phyloP scores from a whole-genome alignment of 2,113 vertebrate genomes.

The Pteronura brasiliensis region DNA sequence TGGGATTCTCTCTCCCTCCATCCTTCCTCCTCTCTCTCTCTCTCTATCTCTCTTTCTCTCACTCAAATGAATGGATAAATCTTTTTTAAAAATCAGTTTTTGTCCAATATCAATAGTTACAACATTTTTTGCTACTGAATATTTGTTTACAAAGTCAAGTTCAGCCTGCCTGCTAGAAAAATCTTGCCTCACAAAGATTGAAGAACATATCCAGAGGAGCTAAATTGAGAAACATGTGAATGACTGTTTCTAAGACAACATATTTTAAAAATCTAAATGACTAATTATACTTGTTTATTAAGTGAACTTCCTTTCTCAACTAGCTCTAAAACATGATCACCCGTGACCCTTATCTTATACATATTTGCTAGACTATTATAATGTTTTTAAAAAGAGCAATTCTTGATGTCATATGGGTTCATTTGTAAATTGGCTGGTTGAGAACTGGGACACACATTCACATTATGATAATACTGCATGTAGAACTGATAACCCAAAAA shows the following conservation, averaged over 20 bases:
- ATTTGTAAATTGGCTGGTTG: background rate
- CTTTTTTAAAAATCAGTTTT: background rate
- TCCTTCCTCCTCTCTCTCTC: background rate
- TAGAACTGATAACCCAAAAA: background rate
- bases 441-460: background rate
- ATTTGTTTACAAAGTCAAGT: background rate
- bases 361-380: background rate
- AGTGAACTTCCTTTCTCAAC: slow-evolving; percentile 9
- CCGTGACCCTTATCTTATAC: background rate
- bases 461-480: background rate
- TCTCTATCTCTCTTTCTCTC: too few species aligned
- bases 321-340: background rate
- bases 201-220: background rate
- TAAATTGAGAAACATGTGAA: background rate
- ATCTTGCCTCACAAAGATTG: slow-evolving; percentile 33
- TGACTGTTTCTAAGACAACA: background rate
- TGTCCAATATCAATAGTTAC: background rate
- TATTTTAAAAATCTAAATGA: background rate
- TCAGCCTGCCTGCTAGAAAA: slow-evolving; percentile 59
- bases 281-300: background rate
- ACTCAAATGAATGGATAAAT: background rate
- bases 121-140: slow-evolving; percentile 26
- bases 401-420: background rate
- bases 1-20: background rate
- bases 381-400: background rate